Evolutionary conservation across 1,140 invertebrate species (phyloP).

Genomic region (Coelopa frigida): DNA sequence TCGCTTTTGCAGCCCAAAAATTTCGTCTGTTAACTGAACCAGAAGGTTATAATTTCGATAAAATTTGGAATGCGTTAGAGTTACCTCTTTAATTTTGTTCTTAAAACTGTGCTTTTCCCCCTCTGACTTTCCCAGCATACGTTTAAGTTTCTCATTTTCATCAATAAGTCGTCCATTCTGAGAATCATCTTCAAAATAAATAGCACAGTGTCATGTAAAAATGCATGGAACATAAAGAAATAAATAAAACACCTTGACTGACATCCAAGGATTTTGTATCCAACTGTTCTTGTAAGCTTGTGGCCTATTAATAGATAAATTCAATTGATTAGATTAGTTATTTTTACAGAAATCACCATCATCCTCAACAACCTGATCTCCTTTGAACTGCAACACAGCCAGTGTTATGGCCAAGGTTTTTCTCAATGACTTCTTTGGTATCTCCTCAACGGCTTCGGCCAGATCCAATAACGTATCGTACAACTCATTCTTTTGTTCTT

Average conservation of each 20-base stretch:
- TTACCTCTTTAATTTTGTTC: conserved; percentile 28
- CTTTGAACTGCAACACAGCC: conserved; percentile 37
- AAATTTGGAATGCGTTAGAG: neutral
- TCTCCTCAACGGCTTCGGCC: conserved; percentile 24
- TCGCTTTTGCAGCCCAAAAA: conserved; percentile 30
- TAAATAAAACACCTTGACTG: conserved; percentile 8
- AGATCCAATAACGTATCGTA: conserved; percentile 36
- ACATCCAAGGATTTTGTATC: conserved; percentile 3
- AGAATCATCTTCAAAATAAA: conserved; percentile 4
- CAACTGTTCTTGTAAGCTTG: conserved; percentile 6
- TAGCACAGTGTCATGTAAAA: neutral
- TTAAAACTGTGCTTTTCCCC: conserved; percentile 26
- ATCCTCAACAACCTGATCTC: conserved; percentile 28
- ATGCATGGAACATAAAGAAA: neutral
- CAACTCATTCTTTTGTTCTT: conserved; percentile 35
- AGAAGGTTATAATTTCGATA: neutral
- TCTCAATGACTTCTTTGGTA: conserved; percentile 35
- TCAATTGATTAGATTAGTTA: neutral
- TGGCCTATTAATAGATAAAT: too few relatives aligned
- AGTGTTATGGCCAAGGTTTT: conserved; percentile 34
- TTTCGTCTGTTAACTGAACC: conserved; percentile 24
- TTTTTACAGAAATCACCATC: neutral
- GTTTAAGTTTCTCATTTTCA: conserved; percentile 39
- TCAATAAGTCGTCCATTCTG: conserved; percentile 23
- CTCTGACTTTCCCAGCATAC: conserved; percentile 35